Conservation (phyloP, 2,797 vertebrate genomes). For the Orientallactaga sibirica region DNA sequence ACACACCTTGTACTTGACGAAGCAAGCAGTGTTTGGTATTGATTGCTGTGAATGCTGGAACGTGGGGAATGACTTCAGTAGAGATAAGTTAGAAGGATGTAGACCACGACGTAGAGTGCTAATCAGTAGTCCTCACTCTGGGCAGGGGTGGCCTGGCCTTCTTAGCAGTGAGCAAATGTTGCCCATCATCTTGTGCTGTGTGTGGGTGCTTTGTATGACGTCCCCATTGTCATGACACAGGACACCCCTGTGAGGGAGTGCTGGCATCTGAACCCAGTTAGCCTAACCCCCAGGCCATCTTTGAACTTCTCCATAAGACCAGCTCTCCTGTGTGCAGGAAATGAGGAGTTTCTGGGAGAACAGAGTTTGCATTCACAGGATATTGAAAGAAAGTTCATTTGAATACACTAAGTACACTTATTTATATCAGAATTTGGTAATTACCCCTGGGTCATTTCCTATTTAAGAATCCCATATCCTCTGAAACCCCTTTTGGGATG, state of each 20-base stretch:
- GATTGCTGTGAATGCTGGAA: neutral
- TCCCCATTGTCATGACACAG: neutral
- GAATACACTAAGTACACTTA: neutral
- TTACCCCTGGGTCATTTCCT: constrained; percentile 56
- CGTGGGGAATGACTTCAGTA: neutral
- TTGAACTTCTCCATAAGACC: neutral
- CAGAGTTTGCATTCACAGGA: constrained; percentile 31
- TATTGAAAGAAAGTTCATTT: constrained; percentile 13
- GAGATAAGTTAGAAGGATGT: neutral
- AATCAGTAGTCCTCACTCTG: rapidly evolving
- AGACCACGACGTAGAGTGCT: no score
- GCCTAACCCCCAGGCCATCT: neutral
- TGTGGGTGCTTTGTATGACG: rapidly evolving
- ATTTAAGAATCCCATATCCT: constrained; percentile 51
- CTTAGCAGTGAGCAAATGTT: rapidly evolving
- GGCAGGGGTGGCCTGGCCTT: neutral
- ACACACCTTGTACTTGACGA: neutral
- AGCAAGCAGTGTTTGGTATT: neutral
- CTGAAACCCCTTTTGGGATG: constrained; percentile 25
- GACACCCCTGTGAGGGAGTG: neutral
- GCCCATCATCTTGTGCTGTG: rapidly evolving
- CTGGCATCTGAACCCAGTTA: neutral
- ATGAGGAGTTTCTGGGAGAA: neutral
- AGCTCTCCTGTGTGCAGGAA: neutral
- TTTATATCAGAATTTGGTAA: constrained; percentile 42